These are phyloP conservation scores for Anhinga rufa DNA, from an alignment of 2,113 vertebrate species.

Conservation along the genomic window DNA sequence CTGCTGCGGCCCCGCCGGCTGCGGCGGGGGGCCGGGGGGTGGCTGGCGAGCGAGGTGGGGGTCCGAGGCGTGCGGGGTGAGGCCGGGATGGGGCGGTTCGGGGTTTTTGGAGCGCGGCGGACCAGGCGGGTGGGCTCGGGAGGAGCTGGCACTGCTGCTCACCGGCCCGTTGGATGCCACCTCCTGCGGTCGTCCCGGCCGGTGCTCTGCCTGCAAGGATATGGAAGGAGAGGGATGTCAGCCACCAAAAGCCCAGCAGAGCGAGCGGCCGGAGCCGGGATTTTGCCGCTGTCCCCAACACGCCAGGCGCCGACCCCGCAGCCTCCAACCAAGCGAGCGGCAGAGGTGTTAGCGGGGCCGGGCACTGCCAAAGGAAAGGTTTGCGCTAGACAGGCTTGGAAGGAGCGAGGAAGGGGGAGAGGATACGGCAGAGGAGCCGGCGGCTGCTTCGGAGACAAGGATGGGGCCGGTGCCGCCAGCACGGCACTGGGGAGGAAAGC, in stretches of 20 bases:
- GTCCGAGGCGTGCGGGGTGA: conserved; percentile 64
- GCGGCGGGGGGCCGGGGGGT: not conserved
- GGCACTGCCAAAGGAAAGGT: not conserved
- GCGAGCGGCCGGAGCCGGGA: rapidly evolving
- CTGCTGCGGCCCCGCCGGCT: not conserved
- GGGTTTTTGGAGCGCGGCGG: conserved; percentile 61
- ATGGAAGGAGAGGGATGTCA: not conserved
- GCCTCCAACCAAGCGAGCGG: not conserved
- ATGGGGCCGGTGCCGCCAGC: no score
- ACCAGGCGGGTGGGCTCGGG: conserved; percentile 24
- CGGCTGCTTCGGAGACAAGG: not conserved
- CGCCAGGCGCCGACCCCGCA: rapidly evolving
- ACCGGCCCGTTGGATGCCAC: conserved; percentile 78
- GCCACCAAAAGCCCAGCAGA: not conserved
- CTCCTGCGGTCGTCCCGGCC: conserved; percentile 62
- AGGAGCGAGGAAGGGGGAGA: not conserved
- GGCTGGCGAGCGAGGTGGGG: conserved; percentile 14
- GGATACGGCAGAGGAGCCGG: not conserved
- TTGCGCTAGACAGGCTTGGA: not conserved
- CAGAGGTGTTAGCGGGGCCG: not conserved
- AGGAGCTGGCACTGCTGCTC: not conserved
- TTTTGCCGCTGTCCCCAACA: not conserved
- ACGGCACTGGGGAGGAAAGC: not conserved
- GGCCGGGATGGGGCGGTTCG: conserved; percentile 69
- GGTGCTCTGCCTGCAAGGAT: conserved; percentile 51